phyloP scores from a whole-genome alignment of 2,113 vertebrate genomes.

The Brachyhypopomus gauderio region DNA sequence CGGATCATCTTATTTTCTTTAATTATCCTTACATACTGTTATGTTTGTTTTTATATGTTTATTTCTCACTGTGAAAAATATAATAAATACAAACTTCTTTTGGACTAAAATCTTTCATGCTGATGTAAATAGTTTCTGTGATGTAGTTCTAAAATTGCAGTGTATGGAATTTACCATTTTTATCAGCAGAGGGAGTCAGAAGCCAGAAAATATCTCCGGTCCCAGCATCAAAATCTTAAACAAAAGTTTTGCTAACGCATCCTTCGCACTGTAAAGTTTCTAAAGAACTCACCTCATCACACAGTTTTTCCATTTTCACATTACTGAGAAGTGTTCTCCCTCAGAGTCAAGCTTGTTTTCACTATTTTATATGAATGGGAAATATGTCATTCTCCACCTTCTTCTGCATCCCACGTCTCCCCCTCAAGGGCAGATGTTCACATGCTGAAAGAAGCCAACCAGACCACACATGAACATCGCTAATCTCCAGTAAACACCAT shows the following conservation, averaged over 20 bases:
- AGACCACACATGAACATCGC: slow-evolving; percentile 44
- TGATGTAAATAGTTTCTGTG: background rate
- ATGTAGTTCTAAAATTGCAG: background rate
- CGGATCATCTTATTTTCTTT: background rate
- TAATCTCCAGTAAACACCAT: slow-evolving; percentile 37
- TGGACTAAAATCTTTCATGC: background rate
- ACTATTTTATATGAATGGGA: background rate
- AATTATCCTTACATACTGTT: background rate
- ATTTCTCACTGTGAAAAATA: background rate
- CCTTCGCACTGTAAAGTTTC: background rate
- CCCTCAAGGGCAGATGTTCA: slow-evolving; percentile 26
- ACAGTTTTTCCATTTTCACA: background rate
- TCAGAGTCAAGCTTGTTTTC: background rate
- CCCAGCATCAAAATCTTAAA: background rate
- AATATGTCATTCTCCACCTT: slow-evolving; percentile 11
- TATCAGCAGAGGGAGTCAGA: slow-evolving; percentile 11
- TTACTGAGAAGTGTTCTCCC: background rate
- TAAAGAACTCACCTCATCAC: background rate
- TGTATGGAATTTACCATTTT: background rate
- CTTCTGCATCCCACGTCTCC: background rate
- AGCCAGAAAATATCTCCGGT: background rate
- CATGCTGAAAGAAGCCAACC: slow-evolving; percentile 9
- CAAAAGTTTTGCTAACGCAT: background rate
- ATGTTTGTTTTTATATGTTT: no score
- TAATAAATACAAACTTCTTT: background rate